Evolutionary conservation across 2,888 invertebrate genomes (phyloP), one percentile per base, ranked within the genome.

Genomic region (Boloria selene): DNA sequence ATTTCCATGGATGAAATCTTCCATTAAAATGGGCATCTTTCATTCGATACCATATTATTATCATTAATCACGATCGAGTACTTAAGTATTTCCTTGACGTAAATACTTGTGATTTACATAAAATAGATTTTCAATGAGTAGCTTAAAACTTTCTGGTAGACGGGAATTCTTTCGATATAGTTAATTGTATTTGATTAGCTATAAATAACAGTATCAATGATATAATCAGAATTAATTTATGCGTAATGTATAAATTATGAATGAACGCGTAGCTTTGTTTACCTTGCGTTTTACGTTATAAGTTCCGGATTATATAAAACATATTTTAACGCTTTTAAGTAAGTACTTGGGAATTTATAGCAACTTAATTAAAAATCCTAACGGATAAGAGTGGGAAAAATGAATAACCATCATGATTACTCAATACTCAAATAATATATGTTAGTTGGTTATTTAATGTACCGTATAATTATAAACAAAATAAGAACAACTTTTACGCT

Each of bases 171-270:
- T 56, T 44, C 44, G n/a, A 56, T 22, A 7, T 2, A 26, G 31
- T 58, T 14, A 61, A 45, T 53, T 16, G 52, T n/a, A 51, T 31
- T 16, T 38, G 45, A 31, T 22, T 49, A 54, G 54, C 47, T 31
- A 31, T 51, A 55, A 62, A 52, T 59, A 59, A 51, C 31, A 22
- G 65, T 22, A 65, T 55, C 54, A 61, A 60, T 61, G 55, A 38
- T 13, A 51, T 59, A 22, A 59, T 67, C 55, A 44, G 38, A 31
- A 52, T 62, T 70, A 62, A 70, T 70, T 62, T 65, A 70, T 70
- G 60, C 67, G 59, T 22, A 26, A n/a, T 14, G 51, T 56, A 61
- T 62, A 54, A 50, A 67, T 67, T 65, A 56, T 65, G 62, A 67
- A 67, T 45, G 56, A 59, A 45, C 52, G 13, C 49, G 52, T 26